Percentiles rank a stretch among this genome's conserved stretches.
phyloP scores from a whole-genome alignment of 1,140 invertebrate genomes.

The Oppia nitens region DNA sequence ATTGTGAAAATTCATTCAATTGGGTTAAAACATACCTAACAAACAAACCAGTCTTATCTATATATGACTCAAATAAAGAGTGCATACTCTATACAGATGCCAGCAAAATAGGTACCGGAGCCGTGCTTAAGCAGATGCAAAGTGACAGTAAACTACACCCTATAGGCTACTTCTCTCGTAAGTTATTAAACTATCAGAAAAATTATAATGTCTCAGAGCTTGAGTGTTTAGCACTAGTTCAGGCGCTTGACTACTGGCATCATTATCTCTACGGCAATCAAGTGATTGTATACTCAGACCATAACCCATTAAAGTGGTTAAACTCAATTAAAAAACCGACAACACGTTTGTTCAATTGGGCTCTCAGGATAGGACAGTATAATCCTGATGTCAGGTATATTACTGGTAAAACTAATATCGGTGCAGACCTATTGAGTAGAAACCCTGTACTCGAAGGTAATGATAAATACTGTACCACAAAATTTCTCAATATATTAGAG shows the following conservation, averaged over 20 bases:
- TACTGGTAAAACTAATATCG: background rate
- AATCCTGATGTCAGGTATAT: conserved; percentile 12
- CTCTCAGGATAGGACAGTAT: conserved; percentile 12
- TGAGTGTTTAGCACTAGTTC: conserved; percentile 35
- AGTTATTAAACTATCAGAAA: conserved; percentile 29
- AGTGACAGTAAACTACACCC: conserved; percentile 29
- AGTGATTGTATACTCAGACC: conserved; percentile 32
- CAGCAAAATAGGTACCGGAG: conserved; percentile 31
- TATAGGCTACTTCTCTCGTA: conserved; percentile 31
- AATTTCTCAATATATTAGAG: too few species aligned
- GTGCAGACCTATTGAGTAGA: conserved; percentile 17
- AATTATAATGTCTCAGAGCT: conserved; percentile 37
- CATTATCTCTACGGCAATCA: conserved; percentile 31
- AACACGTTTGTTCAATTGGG: too few species aligned
- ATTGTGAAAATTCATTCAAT: conserved; percentile 5
- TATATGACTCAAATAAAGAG: conserved; percentile 11
- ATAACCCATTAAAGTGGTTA: conserved; percentile 27
- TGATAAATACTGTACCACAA: background rate
- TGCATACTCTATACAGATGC: conserved; percentile 21
- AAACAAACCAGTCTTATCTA: background rate
- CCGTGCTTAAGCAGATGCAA: conserved; percentile 30
- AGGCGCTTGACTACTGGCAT: conserved; percentile 33
- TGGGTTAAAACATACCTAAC: background rate
- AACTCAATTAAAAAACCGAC: conserved; percentile 13
- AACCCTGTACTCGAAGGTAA: background rate